These are phyloP conservation scores for Picus viridis DNA, from an alignment of 2,797 vertebrate genomes.

Conservation along the genomic window DNA sequence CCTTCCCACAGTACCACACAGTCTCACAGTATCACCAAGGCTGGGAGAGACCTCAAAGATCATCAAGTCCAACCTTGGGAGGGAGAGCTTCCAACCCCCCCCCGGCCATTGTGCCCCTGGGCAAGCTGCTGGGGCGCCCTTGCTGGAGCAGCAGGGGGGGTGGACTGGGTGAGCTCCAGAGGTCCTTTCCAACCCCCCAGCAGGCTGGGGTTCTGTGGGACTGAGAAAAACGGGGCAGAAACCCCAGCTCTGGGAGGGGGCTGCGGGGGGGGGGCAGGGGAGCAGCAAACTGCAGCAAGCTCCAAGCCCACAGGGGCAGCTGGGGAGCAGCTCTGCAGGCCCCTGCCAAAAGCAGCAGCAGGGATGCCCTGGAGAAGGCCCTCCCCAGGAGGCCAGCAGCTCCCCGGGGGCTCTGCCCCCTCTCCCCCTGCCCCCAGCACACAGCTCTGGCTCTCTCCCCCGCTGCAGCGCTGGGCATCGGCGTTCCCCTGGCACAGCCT, in stretches of 20 bases:
- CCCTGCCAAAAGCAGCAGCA: background rate
- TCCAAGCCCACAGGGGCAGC: background rate
- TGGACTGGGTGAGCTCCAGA: background rate
- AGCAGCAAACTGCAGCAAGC: background rate
- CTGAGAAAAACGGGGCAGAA: background rate
- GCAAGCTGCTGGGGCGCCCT: background rate
- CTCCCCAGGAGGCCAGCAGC: background rate
- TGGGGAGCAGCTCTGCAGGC: background rate
- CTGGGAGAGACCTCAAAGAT: no score
- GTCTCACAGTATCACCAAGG: background rate
- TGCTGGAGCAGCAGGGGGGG: background rate
- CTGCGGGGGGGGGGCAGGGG: background rate
- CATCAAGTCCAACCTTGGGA: no score
- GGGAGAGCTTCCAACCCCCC: background rate
- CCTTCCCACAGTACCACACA: no score
- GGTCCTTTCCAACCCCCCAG: background rate
- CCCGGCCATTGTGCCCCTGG: background rate
- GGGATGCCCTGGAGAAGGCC: background rate
- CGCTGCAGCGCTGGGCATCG: background rate
- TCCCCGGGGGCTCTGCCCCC: background rate
- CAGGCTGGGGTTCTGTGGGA: background rate
- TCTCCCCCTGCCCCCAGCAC: background rate
- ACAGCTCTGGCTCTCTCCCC: background rate
- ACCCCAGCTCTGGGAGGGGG: background rate
- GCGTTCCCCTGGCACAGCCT: constrained; percentile 5